Evolutionary conservation across 1,140 invertebrate species (phyloP).

Genomic region (Metopolophium dirhodum): DNA sequence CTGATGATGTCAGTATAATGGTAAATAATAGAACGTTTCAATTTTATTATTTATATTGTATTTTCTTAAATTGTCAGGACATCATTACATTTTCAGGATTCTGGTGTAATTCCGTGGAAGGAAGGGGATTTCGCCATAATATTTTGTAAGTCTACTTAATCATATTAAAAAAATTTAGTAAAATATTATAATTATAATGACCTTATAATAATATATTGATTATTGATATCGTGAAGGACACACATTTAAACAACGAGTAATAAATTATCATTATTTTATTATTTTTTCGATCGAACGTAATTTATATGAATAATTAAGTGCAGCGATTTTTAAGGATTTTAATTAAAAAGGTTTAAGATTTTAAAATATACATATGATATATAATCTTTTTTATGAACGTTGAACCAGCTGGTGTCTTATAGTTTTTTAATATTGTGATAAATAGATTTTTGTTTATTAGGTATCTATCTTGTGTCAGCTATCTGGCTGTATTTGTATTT

Average conservation of each 20-base stretch:
- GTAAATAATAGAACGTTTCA: not conserved
- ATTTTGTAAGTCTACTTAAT: slow-evolving; percentile 26
- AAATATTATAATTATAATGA: slow-evolving; percentile 9
- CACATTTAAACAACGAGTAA: not conserved
- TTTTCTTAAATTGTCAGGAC: not conserved
- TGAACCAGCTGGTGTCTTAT: not conserved
- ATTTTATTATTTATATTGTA: not conserved
- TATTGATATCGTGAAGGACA: not conserved
- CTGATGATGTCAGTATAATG: not conserved
- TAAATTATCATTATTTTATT: not conserved
- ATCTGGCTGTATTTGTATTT: not conserved
- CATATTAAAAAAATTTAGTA: not conserved
- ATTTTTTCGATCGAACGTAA: not conserved
- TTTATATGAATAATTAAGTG: not conserved
- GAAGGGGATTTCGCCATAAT: slow-evolving; percentile 17
- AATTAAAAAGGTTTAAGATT: not conserved
- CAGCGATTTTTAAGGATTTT: not conserved
- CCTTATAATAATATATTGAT: slow-evolving; percentile 18
- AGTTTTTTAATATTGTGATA: not conserved
- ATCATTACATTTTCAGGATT: not conserved
- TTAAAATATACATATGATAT: not conserved
- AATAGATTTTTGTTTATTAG: not conserved
- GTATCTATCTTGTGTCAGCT: not conserved
- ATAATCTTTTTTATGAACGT: not conserved
- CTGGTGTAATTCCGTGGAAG: slow-evolving; percentile 30